A percentile compares a stretch with the other conserved stretches of the same genome.
phyloP scores from a whole-genome alignment of 2,888 invertebrate species.

The Drosophila sordidula region DNA sequence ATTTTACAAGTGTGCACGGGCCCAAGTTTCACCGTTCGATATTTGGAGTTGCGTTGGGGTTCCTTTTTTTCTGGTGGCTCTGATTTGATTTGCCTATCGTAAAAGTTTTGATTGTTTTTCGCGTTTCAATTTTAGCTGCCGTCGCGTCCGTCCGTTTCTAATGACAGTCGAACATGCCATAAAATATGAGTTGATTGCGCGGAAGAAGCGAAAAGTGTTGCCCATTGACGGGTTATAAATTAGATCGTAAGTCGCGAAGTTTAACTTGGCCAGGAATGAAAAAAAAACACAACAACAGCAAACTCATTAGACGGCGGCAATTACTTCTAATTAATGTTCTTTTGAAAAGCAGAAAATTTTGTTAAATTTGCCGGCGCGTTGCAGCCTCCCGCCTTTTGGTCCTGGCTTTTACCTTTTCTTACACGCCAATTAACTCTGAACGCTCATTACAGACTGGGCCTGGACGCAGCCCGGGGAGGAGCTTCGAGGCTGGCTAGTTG shows the following conservation, averaged over 20 bases:
- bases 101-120: conserved; percentile 78
- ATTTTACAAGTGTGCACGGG: conserved; percentile 32
- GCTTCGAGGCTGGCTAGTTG: conserved; percentile 50
- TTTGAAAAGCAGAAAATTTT: conserved; percentile 67
- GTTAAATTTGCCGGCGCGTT: conserved; percentile 57
- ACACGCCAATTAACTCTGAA: conserved; percentile 79
- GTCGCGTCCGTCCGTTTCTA: conserved; percentile 30
- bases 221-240: conserved; percentile 59
- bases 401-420: conserved; percentile 62
- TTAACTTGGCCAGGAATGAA: not conserved
- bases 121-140: conserved; percentile 65
- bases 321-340: conserved; percentile 76
- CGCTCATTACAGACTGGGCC: conserved; percentile 74
- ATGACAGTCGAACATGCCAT: conserved; percentile 73
- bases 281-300: conserved; percentile 28
- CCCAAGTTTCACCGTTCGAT: conserved; percentile 46
- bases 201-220: not conserved
- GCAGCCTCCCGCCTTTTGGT: conserved; percentile 1
- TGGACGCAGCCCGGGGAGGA: conserved; percentile 2
- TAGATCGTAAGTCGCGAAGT: conserved; percentile 23
- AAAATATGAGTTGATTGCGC: conserved; percentile 79
- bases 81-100: conserved; percentile 35
- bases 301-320: conserved; percentile 70
- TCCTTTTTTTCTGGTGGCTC: not conserved
- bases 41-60: conserved; percentile 28